phyloP scores from a whole-genome alignment of 2,113 vertebrate species.

The Petrocephalus microphthalmus region DNA sequence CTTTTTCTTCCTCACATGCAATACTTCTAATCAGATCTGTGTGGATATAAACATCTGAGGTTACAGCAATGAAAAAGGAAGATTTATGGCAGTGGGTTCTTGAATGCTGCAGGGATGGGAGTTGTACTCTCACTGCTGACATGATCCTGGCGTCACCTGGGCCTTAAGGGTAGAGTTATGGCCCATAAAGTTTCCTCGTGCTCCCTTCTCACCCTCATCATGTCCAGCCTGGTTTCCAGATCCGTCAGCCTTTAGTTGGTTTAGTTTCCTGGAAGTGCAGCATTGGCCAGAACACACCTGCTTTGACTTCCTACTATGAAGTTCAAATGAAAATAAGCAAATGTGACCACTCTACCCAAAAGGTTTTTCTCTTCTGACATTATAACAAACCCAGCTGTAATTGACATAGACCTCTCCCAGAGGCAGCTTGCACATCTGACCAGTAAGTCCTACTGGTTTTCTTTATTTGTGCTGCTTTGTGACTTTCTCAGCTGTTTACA shows the following conservation, averaged over 20 bases:
- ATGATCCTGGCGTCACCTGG: too few relatives aligned
- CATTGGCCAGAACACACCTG: too few relatives aligned
- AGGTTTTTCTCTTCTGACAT: neutral
- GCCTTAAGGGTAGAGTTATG: too few relatives aligned
- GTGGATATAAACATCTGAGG: neutral
- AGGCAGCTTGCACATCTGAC: neutral
- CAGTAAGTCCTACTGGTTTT: neutral
- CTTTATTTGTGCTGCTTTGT: neutral
- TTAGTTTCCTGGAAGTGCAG: too few relatives aligned
- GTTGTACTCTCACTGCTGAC: neutral
- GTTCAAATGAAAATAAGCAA: too few relatives aligned
- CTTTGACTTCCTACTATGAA: neutral
- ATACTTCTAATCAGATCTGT: neutral
- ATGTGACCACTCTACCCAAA: too few relatives aligned
- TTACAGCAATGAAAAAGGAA: neutral
- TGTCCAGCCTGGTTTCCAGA: neutral
- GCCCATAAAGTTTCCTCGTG: neutral
- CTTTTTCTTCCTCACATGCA: neutral
- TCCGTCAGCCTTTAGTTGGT: too few relatives aligned
- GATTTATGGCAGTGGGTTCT: neutral
- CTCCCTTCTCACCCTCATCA: neutral
- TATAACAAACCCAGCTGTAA: neutral
- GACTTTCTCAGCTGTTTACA: neutral
- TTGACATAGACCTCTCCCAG: neutral
- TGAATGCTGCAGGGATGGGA: neutral